Evolutionary conservation across 2,888 invertebrate species (phyloP).

Genomic region (Plebejus melissa): DNA sequence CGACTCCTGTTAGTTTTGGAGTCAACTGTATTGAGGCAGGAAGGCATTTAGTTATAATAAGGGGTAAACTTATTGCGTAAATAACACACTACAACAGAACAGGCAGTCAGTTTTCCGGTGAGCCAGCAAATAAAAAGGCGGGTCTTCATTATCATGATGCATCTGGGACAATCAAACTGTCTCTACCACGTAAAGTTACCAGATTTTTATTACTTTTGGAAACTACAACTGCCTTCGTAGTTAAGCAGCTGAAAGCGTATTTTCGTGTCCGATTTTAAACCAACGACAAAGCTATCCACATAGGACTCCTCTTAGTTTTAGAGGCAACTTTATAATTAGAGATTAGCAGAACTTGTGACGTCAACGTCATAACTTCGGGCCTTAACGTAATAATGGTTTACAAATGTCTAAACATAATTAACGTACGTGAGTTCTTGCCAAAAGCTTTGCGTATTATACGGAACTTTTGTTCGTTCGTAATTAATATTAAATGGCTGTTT

Average conservation of each 20-base stretch:
- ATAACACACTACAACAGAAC: neutral
- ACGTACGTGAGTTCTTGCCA: slow-evolving; percentile 17
- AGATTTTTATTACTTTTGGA: neutral
- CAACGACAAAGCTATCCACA: neutral
- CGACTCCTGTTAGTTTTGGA: neutral
- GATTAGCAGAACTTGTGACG: slow-evolving; percentile 20
- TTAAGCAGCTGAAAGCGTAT: neutral
- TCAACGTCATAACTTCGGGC: slow-evolving; percentile 7
- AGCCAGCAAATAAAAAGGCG: neutral
- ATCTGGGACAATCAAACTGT: neutral
- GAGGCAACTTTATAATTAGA: slow-evolving; percentile 4
- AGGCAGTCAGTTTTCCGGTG: neutral
- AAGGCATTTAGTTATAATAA: neutral
- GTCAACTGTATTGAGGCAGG: neutral
- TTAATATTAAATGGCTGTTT: slow-evolving; percentile 26
- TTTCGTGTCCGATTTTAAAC: neutral
- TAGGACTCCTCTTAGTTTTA: neutral
- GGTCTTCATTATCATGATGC: no score
- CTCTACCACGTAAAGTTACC: neutral
- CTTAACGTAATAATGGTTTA: slow-evolving; percentile 19
- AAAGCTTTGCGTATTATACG: slow-evolving; percentile 11
- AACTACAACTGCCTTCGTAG: neutral
- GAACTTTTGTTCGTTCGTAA: slow-evolving; percentile 25
- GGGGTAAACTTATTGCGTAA: neutral
- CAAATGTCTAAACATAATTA: slow-evolving; percentile 21